Evolutionary conservation across 2,113 vertebrate genomes (phyloP).

Genomic region (Sisor rabdophorus): DNA sequence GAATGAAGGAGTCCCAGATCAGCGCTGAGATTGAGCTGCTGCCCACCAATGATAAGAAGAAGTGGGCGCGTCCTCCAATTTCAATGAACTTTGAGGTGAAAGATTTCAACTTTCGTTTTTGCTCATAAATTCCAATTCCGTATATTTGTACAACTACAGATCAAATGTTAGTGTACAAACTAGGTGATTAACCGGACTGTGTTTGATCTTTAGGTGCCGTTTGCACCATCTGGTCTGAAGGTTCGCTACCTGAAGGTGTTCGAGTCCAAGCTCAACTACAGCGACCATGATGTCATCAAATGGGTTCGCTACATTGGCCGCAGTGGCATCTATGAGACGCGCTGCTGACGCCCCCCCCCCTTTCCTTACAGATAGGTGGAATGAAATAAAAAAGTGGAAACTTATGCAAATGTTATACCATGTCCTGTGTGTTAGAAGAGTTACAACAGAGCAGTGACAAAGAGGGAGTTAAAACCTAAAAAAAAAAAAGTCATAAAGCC

Average conservation of each 20-base stretch:
- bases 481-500: neutral
- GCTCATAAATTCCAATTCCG: too few species aligned
- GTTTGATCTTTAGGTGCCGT: slow-evolving; percentile 79
- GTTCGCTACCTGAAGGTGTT: slow-evolving; percentile 99
- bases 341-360: slow-evolving; percentile 54
- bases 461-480: neutral
- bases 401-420: slow-evolving; percentile 64
- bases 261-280: slow-evolving; percentile 99
- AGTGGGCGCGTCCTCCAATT: slow-evolving; percentile 98
- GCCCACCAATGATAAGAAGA: slow-evolving; percentile 99
- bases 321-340: slow-evolving; percentile 97
- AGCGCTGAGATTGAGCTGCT: slow-evolving; percentile 97
- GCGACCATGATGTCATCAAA: slow-evolving; percentile 99
- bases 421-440: slow-evolving; percentile 64
- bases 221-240: slow-evolving; percentile 96
- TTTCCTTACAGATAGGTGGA: slow-evolving; percentile 47
- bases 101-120: neutral
- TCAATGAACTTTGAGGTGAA: slow-evolving; percentile 99
- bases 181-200: neutral
- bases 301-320: slow-evolving; percentile 99
- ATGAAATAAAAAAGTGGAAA: slow-evolving; percentile 58
- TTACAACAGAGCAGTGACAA: neutral
- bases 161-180: neutral
- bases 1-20: slow-evolving; percentile 99
- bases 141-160: too few species aligned